phyloP scores from a whole-genome alignment of 2,888 invertebrate genomes.

The Netelia melanura region DNA sequence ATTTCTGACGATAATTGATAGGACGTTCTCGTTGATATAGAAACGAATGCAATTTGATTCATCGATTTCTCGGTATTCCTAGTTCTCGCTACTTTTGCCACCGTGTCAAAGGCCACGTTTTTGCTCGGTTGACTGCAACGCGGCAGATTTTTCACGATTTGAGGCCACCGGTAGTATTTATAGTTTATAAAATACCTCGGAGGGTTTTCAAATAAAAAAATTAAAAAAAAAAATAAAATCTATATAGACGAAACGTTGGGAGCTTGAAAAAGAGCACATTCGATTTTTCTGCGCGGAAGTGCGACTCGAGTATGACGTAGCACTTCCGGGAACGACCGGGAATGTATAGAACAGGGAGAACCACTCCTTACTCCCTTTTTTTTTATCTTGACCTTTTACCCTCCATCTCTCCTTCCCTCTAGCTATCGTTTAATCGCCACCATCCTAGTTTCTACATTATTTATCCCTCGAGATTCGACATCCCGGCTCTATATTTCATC shows the following conservation, averaged over 20 bases:
- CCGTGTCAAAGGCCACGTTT: slow-evolving; percentile 23
- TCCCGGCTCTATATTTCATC: slow-evolving; percentile 46
- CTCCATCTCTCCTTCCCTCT: neutral
- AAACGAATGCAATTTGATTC: slow-evolving; percentile 71
- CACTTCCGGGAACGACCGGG: slow-evolving; percentile 76
- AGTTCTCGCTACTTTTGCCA: slow-evolving; percentile 31
- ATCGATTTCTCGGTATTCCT: slow-evolving; percentile 72
- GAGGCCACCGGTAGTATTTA: slow-evolving; percentile 8
- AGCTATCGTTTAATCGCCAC: slow-evolving; percentile 54
- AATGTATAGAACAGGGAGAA: slow-evolving; percentile 34
- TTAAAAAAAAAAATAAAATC: neutral
- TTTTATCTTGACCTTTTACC: slow-evolving; percentile 16
- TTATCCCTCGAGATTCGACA: slow-evolving; percentile 51
- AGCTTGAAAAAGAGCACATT: slow-evolving; percentile 29
- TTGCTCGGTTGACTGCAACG: neutral
- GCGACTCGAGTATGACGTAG: slow-evolving; percentile 79
- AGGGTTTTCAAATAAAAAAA: slow-evolving; percentile 7
- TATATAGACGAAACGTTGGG: neutral
- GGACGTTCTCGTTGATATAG: neutral
- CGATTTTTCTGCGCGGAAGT: slow-evolving; percentile 75
- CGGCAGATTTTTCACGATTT: slow-evolving; percentile 46
- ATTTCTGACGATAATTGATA: slow-evolving; percentile 72
- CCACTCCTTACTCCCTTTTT: slow-evolving; percentile 42
- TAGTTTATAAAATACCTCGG: slow-evolving; percentile 5
- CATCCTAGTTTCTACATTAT: slow-evolving; percentile 46